Conservation (phyloP, 2,888 invertebrate species). For the Drosophila nr. perissopoda region DNA sequence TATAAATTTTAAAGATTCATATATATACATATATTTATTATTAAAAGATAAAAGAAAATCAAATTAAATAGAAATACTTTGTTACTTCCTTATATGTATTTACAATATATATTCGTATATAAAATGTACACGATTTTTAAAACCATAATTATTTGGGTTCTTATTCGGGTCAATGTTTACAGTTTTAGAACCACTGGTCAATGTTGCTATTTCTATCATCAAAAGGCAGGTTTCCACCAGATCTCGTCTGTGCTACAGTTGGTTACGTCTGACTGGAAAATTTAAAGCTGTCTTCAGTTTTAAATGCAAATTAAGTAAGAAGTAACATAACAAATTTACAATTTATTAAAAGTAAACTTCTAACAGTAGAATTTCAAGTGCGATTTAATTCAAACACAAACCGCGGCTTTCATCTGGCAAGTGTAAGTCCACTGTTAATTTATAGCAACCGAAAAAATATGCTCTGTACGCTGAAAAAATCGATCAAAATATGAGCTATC, state of each 20-base stretch:
- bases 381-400: background rate
- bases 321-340: background rate
- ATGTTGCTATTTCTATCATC: background rate
- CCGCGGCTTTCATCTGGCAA: background rate
- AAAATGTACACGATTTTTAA: constrained; percentile 38
- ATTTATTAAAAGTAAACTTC: background rate
- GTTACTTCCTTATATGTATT: constrained; percentile 59
- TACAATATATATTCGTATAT: constrained; percentile 59
- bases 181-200: background rate
- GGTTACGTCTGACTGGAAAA: background rate
- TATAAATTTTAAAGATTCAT: constrained; percentile 55
- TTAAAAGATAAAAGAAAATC: constrained; percentile 36
- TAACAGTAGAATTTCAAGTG: too few species aligned
- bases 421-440: background rate
- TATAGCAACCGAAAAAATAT: background rate
- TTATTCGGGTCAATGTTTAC: background rate
- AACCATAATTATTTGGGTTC: constrained; percentile 5
- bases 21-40: constrained; percentile 52
- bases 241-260: background rate
- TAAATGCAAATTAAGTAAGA: background rate
- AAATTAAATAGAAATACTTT: constrained; percentile 54
- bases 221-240: background rate
- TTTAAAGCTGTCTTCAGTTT: background rate
- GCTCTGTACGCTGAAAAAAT: background rate
- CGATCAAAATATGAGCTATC: background rate